A percentile compares a stretch with the other conserved stretches of the same genome.
phyloP scores from a whole-genome alignment of 2,797 vertebrate genomes.

The Sebastiscus albofasciatus region DNA sequence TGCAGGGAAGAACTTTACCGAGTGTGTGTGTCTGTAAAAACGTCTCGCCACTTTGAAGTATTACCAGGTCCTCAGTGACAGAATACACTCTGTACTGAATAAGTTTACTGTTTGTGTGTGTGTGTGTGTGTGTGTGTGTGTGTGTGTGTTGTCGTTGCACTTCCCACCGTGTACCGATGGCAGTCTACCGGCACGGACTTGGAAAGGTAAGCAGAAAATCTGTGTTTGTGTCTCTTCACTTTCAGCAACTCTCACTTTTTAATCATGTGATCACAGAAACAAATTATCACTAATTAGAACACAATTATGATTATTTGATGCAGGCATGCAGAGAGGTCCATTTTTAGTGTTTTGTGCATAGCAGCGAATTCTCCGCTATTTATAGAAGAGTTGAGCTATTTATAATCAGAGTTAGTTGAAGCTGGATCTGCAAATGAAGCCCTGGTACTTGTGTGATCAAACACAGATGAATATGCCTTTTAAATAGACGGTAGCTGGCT shows the following conservation, averaged over 20 bases:
- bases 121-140: background rate
- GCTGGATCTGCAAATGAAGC: background rate
- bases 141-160: background rate
- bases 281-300: too few relatives aligned
- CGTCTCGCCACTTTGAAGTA: constrained; percentile 16
- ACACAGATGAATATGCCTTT: background rate
- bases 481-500: background rate
- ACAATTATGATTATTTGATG: background rate
- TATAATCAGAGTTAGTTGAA: background rate
- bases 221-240: background rate
- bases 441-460: background rate
- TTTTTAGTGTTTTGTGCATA: background rate
- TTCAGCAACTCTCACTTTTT: background rate
- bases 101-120: background rate
- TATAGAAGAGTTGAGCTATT: background rate
- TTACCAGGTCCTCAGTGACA: constrained; percentile 29
- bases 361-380: background rate
- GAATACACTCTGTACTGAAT: background rate
- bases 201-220: background rate
- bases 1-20: constrained; percentile 6
- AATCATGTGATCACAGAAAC: background rate
- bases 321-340: background rate
- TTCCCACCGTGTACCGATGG: background rate
- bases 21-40: constrained; percentile 1
- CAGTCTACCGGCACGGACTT: background rate